Conservation (phyloP, 2,113 vertebrate species). For the Macroglossus sobrinus region DNA sequence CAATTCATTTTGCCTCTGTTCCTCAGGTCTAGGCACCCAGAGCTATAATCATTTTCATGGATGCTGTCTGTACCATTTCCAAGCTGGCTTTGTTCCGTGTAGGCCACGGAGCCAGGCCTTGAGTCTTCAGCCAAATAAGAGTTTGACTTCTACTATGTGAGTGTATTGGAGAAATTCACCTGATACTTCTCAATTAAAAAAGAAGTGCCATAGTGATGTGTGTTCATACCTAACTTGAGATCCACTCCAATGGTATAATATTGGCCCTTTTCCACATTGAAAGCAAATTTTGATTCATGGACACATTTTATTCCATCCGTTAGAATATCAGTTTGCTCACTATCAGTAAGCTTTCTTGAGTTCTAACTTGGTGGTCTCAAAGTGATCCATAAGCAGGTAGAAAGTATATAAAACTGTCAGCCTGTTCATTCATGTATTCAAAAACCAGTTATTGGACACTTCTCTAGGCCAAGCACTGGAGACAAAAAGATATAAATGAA, state of each 20-base stretch:
- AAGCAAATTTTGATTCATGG: neutral
- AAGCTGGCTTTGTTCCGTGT: neutral
- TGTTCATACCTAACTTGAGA: neutral
- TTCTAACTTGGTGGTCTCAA: neutral
- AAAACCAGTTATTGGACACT: neutral
- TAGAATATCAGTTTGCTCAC: neutral
- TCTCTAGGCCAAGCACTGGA: neutral
- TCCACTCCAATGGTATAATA: too few species aligned
- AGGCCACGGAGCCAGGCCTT: neutral
- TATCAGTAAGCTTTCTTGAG: neutral
- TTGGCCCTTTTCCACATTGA: neutral
- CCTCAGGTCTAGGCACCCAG: neutral
- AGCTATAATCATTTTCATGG: neutral
- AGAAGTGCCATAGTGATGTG: neutral
- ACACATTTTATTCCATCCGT: neutral
- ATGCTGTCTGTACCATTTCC: neutral
- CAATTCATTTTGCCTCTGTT: constrained; percentile 20
- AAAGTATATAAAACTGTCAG: neutral
- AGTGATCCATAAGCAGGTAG: neutral
- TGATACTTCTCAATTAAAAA: neutral
- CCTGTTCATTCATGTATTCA: neutral
- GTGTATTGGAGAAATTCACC: neutral
- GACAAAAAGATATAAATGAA: neutral
- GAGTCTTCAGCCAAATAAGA: neutral
- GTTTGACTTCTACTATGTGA: neutral